Base-by-base conservation (phyloP, 2,797 vertebrate genomes). In the Mus spretus region DNA sequence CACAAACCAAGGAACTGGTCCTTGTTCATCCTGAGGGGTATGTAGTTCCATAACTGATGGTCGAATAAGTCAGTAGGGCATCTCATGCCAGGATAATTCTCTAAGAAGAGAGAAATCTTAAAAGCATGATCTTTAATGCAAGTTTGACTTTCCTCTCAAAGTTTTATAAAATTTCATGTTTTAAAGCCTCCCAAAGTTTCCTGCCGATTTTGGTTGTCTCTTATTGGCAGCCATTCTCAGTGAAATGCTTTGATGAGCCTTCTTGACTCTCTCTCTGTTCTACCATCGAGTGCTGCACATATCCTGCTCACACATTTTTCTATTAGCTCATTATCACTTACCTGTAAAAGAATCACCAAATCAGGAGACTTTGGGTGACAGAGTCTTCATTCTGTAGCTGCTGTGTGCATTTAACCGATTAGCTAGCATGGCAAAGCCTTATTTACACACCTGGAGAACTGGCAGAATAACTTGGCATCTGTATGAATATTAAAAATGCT, bases 341-440 rank as follows among this genome's bases (percentile, higher is more conserved):
- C 4, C 37, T n/a, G 53, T 75, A 1, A 22, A 79, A 80, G 31
- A 85, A 7, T 91, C 44, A 13, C 12, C 47, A 63, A 84, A 67
- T 67, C 53, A n/a, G 53, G 13, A 82, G 13, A 40, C 20, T 12
- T 90, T 67, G 22, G 22, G 26, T 31, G 74, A 80, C 79, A 67
- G 0, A 67, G 0, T 63, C 79, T 47, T 65, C 0, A 6, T 11
- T 14, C 0, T 13, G 9, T 19, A 81, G 47, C 11, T 92, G 6
- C 7, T 63, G 24, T 53, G 28, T 47, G 15, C 40, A 90, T 81
- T 95, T 74, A 90, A 3, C 12, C 57, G 37, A 24, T 50, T 83
- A 57, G 14, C 6, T 95, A n/a, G 31, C 9, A 74, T 74, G 11
- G 53, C 13, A n/a, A 50, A 77, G 6, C 3, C 40, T 92, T 50